phyloP scores from a whole-genome alignment of 2,888 invertebrate genomes.

The Nephrotoma flavescens region DNA sequence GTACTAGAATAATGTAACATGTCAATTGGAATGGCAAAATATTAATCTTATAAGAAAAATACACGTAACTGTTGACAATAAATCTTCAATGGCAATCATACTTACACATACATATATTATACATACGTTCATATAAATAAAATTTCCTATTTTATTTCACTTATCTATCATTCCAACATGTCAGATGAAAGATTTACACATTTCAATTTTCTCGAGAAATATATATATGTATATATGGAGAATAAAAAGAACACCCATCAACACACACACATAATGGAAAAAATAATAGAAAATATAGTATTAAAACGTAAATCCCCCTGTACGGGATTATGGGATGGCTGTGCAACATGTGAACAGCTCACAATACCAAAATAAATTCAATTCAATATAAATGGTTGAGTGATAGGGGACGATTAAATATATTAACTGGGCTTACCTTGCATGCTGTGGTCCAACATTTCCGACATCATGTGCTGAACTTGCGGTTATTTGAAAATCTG shows the following conservation, averaged over 20 bases:
- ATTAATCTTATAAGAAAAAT: background rate
- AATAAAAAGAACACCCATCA: background rate
- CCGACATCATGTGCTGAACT: constrained; percentile 69
- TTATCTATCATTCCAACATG: background rate
- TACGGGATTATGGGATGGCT: background rate
- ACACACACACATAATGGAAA: background rate
- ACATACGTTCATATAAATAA: no score
- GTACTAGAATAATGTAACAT: background rate
- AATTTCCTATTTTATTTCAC: background rate
- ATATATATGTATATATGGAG: background rate
- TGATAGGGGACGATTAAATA: constrained; percentile 1
- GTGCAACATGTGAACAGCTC: constrained; percentile 1
- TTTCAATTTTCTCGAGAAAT: background rate
- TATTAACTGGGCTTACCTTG: constrained; percentile 42
- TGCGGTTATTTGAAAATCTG: constrained; percentile 62
- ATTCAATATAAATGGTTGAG: background rate
- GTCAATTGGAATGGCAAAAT: background rate
- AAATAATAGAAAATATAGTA: background rate
- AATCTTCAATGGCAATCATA: background rate
- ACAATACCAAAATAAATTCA: background rate
- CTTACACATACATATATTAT: background rate
- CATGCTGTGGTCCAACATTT: constrained; percentile 69
- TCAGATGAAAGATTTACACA: background rate
- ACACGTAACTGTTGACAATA: background rate
- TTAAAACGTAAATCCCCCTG: background rate